phyloP scores from a whole-genome alignment of 2,888 invertebrate species.

The Oxytorus armatus region DNA sequence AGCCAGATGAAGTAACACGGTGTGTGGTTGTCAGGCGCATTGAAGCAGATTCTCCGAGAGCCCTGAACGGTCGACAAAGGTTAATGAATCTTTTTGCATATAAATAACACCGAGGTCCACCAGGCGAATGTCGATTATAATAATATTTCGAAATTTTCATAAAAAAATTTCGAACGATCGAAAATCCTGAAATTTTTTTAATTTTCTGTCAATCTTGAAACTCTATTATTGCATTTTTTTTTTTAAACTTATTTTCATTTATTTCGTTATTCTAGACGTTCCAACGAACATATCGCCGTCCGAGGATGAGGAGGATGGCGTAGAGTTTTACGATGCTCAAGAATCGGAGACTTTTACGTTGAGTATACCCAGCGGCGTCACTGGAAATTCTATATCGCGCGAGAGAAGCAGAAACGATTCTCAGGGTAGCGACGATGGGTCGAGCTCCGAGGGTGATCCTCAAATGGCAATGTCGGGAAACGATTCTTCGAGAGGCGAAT shows the following conservation, averaged over 20 bases:
- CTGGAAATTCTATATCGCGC: conserved; percentile 78
- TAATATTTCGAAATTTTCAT: conserved; percentile 1
- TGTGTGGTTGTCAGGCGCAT: conserved; percentile 57
- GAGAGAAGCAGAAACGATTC: conserved; percentile 81
- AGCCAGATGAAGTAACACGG: conserved; percentile 34
- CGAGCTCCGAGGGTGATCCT: conserved; percentile 83
- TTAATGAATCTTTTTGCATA: conserved; percentile 56
- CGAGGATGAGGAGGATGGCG: conserved; percentile 87
- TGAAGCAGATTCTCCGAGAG: conserved; percentile 31
- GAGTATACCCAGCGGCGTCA: conserved; percentile 77
- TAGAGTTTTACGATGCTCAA: conserved; percentile 87
- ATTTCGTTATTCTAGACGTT: conserved; percentile 74
- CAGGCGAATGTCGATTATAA: conserved; percentile 33
- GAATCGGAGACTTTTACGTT: conserved; percentile 83
- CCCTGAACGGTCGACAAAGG: conserved; percentile 29
- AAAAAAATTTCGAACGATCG: background rate
- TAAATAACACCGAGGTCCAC: conserved; percentile 42
- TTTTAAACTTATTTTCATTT: background rate
- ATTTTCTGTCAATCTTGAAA: background rate
- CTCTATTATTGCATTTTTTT: background rate
- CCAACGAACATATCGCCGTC: conserved; percentile 84
- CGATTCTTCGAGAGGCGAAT: conserved; percentile 72
- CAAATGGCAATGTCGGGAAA: conserved; percentile 76
- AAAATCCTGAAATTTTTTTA: background rate
- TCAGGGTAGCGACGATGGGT: conserved; percentile 83